These are phyloP conservation scores for Spilosoma lubricipeda DNA, from an alignment of 2,888 invertebrate species.

Conservation along the genomic window DNA sequence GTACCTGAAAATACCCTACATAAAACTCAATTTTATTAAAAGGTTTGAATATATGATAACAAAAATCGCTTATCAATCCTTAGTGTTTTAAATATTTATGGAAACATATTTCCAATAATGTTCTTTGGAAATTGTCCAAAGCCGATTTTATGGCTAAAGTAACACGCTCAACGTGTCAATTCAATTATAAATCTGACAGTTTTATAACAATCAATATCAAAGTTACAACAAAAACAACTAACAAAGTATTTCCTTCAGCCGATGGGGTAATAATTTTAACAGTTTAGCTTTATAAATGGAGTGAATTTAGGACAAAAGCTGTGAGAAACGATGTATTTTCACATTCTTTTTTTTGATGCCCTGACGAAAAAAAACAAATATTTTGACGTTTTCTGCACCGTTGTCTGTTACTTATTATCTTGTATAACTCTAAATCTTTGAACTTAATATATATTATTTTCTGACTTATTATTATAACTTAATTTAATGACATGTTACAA, in stretches of 20 bases:
- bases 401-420: background rate
- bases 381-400: background rate
- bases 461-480: background rate
- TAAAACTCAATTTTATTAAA: background rate
- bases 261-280: constrained; percentile 10
- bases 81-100: background rate
- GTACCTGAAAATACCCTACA: background rate
- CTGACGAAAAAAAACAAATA: background rate
- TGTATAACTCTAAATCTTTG: background rate
- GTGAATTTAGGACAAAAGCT: constrained; percentile 7
- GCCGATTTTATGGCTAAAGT: constrained; percentile 2
- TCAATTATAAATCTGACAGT: constrained; percentile 1
- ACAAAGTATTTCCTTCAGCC: constrained; percentile 14
- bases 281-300: background rate
- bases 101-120: background rate
- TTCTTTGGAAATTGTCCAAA: background rate
- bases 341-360: background rate
- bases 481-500: background rate
- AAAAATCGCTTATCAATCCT: background rate
- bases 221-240: constrained; percentile 4
- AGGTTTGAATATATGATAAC: background rate
- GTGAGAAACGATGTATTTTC: constrained; percentile 5
- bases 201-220: constrained; percentile 11
- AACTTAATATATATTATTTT: background rate
- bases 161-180: constrained; percentile 4